Conservation (phyloP, 2,797 vertebrate species). For the Petrocephalus schoutedeni region DNA sequence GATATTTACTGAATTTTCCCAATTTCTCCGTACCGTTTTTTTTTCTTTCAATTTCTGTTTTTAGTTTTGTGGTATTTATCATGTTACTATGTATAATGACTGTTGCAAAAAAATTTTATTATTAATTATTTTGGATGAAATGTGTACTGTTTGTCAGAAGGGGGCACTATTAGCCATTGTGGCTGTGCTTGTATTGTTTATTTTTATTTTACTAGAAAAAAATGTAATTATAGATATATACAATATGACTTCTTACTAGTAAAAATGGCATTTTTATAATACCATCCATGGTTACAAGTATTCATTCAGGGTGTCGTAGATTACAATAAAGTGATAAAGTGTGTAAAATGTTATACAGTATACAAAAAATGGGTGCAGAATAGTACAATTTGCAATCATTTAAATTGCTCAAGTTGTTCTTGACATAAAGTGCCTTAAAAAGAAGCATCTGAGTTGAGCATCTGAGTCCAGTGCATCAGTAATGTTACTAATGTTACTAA, state of each 20-base stretch:
- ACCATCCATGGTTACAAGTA: neutral
- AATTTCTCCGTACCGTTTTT: neutral
- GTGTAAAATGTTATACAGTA: neutral
- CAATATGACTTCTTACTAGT: neutral
- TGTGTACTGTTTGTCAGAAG: neutral
- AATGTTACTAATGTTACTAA: neutral
- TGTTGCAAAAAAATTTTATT: neutral
- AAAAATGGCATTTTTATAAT: neutral
- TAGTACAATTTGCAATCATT: neutral
- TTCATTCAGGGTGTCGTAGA: neutral
- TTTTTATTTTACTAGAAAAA: too few species aligned
- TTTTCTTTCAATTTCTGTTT: neutral
- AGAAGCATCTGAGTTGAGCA: neutral
- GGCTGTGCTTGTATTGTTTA: neutral
- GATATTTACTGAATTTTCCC: neutral
- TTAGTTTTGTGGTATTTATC: neutral
- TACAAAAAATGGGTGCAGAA: neutral
- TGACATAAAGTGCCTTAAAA: neutral
- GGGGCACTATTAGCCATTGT: neutral
- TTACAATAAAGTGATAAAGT: neutral
- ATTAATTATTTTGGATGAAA: neutral
- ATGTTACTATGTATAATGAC: neutral
- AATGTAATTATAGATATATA: too few species aligned
- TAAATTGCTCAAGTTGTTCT: neutral
- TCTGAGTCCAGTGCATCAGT: neutral